A percentile compares a stretch with the other conserved stretches of the same genome.
Evolutionary conservation across 1,140 invertebrate genomes (phyloP).

Genomic region (Acromyrmex echinatior): DNA sequence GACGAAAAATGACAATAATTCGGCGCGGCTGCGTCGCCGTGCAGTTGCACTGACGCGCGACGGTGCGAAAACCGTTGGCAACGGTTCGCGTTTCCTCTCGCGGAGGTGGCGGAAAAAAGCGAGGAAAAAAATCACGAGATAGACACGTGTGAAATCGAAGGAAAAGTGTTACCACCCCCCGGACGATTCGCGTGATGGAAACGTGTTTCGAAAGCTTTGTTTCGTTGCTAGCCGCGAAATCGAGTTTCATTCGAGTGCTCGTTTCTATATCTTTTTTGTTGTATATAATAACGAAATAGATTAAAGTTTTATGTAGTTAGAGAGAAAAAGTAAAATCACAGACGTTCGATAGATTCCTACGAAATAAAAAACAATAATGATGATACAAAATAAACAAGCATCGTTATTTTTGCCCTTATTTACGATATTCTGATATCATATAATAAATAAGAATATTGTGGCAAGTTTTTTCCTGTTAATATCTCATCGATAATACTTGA

Average conservation of each 20-base stretch:
- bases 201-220: conserved; percentile 46
- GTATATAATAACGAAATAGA: conserved; percentile 24
- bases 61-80: conserved; percentile 10
- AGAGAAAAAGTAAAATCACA: not conserved
- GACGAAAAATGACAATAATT: conserved; percentile 62
- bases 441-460: not conserved
- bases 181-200: conserved; percentile 42
- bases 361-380: not conserved
- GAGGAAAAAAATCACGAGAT: not conserved
- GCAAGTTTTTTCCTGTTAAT: not conserved
- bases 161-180: conserved; percentile 41
- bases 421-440: not conserved
- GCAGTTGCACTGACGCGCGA: not conserved
- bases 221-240: conserved; percentile 43
- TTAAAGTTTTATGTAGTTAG: not conserved
- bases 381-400: not conserved
- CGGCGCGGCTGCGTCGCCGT: conserved; percentile 16
- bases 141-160: conserved; percentile 41
- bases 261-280: not conserved
- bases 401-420: not conserved
- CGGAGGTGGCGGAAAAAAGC: not conserved
- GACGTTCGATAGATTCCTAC: not conserved
- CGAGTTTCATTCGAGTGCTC: conserved; percentile 36
- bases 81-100: conserved; percentile 5
- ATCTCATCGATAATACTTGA: not conserved